Base-by-base conservation (phyloP, 2,888 invertebrate species). In the Oscheius sp. region DNA sequence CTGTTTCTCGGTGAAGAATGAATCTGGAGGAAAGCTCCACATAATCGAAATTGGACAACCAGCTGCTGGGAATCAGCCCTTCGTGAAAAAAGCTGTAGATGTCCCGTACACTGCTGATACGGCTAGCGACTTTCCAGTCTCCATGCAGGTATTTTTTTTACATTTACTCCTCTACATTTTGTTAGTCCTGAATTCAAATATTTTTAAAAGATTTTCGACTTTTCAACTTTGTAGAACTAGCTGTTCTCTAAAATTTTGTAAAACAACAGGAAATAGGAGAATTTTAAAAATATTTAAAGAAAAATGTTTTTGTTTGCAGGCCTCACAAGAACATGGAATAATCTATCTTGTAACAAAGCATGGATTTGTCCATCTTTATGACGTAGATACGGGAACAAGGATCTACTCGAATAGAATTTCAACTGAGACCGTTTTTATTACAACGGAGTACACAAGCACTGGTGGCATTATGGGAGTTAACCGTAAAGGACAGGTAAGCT, bases 361-460 rank as follows among this genome's bases (percentile, higher is more conserved):
- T 88, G 97, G 97, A 45, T 98, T 96, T 89, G 94, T 98, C 78
- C 96, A 98, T 88, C 91, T 98, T 91, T 97, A 96, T 87, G 97
- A 97, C 87, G 93, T 97, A 82, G 97, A 98, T 88, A 94, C 93
- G 10, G 96, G 94, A 5, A 93, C 94, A 6, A 96, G 96, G 88
- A 96, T 97, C 87, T 98, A 95, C 89, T 96, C 96, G 94, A 96
- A 97, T 90, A 91, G 97, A 69, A 97, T 98, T 87, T 96, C 95
- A 55, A 93, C 94, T 5, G 97, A 98, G 87, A 97, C 97, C 10
- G 96, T 98, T 85, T 98, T 98, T 87, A 96, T 97, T 53, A 97
- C 97, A 0, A 95, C 96, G 1, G 94, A 95, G 0, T 95, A 97
- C 87, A 95, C 96, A 86, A 90, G 92, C 0, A 93, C 94, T 50